Conservation (phyloP, 2,888 invertebrate species). For the Eugnorisma glareosa region DNA sequence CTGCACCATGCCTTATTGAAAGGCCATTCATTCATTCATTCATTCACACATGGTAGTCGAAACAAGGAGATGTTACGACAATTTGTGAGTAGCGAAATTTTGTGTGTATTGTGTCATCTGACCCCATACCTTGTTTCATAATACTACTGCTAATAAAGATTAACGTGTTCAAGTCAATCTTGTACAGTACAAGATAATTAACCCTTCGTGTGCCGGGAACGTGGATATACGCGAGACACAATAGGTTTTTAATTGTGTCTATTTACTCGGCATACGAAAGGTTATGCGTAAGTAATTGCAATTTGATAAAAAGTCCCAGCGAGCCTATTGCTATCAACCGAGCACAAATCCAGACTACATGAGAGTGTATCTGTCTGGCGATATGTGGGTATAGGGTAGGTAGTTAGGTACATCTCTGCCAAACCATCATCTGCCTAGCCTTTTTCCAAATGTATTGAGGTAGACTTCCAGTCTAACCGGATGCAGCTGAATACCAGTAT, state of each 20-base stretch:
- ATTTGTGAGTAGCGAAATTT: slow-evolving; percentile 8
- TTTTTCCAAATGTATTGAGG: too few species aligned
- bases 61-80: slow-evolving; percentile 23
- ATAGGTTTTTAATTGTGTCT: too few species aligned
- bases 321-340: neutral
- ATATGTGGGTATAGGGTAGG: neutral
- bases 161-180: too few species aligned
- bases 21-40: slow-evolving; percentile 37
- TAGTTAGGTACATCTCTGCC: neutral
- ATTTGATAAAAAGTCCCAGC: neutral
- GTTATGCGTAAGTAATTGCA: neutral
- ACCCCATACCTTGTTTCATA: neutral
- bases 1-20: slow-evolving; percentile 38
- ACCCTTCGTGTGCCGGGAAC: too few species aligned
- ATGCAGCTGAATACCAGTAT: too few species aligned
- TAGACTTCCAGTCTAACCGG: too few species aligned
- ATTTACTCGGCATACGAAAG: too few species aligned
- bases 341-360: neutral
- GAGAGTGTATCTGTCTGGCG: neutral
- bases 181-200: slow-evolving; percentile 5
- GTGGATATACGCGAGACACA: too few species aligned
- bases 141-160: neutral
- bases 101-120: neutral
- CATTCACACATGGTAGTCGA: slow-evolving; percentile 37
- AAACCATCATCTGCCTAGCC: too few species aligned